Conservation (phyloP, 2,113 vertebrate genomes). For the Miniopterus natalensis region DNA sequence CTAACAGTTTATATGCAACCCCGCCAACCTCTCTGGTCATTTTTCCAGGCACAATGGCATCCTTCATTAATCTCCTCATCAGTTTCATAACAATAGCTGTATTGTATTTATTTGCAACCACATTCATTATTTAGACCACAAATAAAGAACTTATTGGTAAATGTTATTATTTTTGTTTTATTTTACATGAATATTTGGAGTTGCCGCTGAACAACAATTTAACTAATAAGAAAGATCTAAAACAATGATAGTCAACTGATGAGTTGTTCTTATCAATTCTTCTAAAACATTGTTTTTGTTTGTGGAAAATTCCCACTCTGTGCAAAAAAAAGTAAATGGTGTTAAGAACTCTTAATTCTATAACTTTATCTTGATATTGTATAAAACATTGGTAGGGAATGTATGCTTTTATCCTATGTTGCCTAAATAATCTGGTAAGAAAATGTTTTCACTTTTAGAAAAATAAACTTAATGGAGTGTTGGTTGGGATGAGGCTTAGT, state of each 20-base stretch:
- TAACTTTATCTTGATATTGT: background rate
- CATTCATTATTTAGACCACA: background rate
- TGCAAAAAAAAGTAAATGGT: background rate
- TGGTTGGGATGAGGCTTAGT: background rate
- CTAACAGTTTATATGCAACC: background rate
- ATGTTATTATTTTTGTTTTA: background rate
- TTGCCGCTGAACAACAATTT: background rate
- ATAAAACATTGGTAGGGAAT: background rate
- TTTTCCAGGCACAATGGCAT: background rate
- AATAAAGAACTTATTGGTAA: background rate
- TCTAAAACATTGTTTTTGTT: background rate
- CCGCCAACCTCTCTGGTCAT: background rate
- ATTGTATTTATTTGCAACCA: background rate
- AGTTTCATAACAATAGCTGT: background rate
- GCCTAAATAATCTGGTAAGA: background rate
- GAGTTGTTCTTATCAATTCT: background rate
- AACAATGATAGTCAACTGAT: background rate
- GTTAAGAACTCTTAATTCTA: background rate
- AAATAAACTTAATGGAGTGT: background rate
- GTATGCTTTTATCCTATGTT: background rate
- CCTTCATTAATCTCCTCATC: constrained; percentile 1
- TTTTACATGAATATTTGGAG: constrained; percentile 27
- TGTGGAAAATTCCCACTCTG: background rate
- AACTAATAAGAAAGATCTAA: constrained; percentile 13
- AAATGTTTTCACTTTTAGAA: background rate